Evolutionary conservation across 2,113 vertebrate species (phyloP).

Genomic region (Syngnathus scovelli): DNA sequence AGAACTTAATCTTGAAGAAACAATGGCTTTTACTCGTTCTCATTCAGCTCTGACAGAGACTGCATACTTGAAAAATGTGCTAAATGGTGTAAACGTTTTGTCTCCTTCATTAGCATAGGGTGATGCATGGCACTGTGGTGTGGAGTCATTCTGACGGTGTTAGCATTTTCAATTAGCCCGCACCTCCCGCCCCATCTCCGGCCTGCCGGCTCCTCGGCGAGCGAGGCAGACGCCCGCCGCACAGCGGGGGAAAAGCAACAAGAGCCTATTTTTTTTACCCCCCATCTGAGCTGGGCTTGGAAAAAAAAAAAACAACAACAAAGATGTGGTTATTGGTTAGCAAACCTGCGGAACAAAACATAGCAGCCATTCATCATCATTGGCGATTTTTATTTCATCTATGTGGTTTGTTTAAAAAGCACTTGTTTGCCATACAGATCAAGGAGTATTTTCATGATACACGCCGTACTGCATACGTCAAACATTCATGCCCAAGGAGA

Average conservation of each 20-base stretch:
- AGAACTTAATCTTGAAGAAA: background rate
- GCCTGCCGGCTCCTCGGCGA: slow-evolving; percentile 39
- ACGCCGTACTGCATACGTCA: slow-evolving; percentile 67
- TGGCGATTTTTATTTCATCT: slow-evolving; percentile 71
- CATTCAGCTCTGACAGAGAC: background rate
- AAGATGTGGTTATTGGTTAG: slow-evolving; percentile 21
- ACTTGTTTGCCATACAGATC: slow-evolving; percentile 72
- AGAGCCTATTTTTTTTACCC: slow-evolving; percentile 41
- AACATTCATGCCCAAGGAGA: slow-evolving; percentile 70
- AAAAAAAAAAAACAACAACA: slow-evolving; percentile 24
- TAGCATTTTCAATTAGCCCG: slow-evolving; percentile 55
- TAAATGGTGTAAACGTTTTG: no score
- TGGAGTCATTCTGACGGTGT: slow-evolving; percentile 59
- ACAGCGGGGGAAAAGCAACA: slow-evolving; percentile 64
- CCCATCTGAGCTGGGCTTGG: slow-evolving; percentile 24
- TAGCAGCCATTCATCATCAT: slow-evolving; percentile 24
- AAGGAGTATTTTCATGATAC: slow-evolving; percentile 58
- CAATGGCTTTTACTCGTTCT: background rate
- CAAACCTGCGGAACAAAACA: slow-evolving; percentile 15
- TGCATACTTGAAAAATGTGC: no score
- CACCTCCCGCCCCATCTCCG: slow-evolving; percentile 41
- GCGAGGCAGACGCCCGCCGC: slow-evolving; percentile 45
- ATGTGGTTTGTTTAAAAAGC: slow-evolving; percentile 72
- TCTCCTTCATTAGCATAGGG: slow-evolving; percentile 43
- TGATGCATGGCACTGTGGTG: slow-evolving; percentile 50